Conservation (phyloP, 2,888 invertebrate genomes). For the Ephialtes manifestator region DNA sequence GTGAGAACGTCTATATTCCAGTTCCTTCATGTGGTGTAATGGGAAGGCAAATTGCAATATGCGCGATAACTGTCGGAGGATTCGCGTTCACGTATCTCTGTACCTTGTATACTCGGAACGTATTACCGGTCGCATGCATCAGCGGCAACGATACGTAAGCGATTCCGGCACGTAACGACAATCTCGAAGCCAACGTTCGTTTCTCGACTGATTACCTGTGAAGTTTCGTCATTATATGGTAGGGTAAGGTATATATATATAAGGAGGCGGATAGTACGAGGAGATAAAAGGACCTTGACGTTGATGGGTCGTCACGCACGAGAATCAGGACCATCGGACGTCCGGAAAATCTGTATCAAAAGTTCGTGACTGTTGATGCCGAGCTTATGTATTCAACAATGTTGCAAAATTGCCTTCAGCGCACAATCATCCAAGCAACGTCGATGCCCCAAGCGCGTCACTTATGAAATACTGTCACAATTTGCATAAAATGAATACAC, state of each 20-base stretch:
- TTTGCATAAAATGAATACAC: slow-evolving; percentile 52
- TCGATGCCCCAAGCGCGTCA: slow-evolving; percentile 3
- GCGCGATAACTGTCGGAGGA: not conserved
- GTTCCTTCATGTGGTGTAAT: not conserved
- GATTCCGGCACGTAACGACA: slow-evolving; percentile 6
- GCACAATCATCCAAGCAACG: not conserved
- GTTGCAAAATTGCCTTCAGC: slow-evolving; percentile 11
- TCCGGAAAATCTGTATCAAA: not conserved
- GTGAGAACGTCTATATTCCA: not conserved
- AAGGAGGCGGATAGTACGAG: not conserved
- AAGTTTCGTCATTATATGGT: not conserved
- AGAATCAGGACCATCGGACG: not conserved
- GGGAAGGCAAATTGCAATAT: not conserved
- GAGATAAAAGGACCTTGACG: not conserved
- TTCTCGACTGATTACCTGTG: slow-evolving; percentile 13
- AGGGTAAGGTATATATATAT: not conserved
- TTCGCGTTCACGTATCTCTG: not conserved
- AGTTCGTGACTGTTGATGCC: not conserved
- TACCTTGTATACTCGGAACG: not conserved
- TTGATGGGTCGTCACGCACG: not conserved
- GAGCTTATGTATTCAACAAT: not conserved
- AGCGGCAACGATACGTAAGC: not conserved
- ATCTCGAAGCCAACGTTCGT: not conserved
- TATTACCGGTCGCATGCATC: not conserved
- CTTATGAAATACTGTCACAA: slow-evolving; percentile 45